Evolutionary conservation across 2,113 vertebrate species (phyloP), one percentile per base, ranked within the genome.

Genomic region (Neomonachus schauinslandi): DNA sequence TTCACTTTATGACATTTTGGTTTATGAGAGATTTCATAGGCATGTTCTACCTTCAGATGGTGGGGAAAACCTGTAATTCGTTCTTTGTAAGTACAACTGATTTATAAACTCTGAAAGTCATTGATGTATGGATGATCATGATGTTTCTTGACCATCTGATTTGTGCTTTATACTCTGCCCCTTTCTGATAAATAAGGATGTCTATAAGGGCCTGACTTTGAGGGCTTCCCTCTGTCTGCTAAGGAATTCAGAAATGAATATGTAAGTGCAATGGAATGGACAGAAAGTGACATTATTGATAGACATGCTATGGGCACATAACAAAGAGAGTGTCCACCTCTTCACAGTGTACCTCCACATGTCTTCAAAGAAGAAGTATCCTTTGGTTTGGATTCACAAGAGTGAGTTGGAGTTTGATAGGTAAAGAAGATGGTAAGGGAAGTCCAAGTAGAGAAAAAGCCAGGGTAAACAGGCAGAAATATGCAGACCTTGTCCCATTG

Each of bases 111-210:
- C 36, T 31, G 19, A 3, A 31, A 26, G 53, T 53, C 42, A n/a
- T 33, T 95, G 85, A 95, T 77, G 86, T 91, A 57, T 82, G 24
- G 92, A n/a, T 59, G 18, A 53, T 53, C 42, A 39, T 53, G 19
- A 84, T 55, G n/a, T 46, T 90, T 57, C 49, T 86, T 82, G 63
- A 84, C 71, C 83, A 95, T 87, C 80, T 94, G 84, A 39, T 94
- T 79, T 71, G 5, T 74, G 33, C 14, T 85, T 87, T 82, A 93
- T 13, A 33, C n/a, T 33, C 55, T 88, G 39, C 57, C 87, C 33
- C 87, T 88, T 76, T 93, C 76, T 53, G 51, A 69, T 95, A 67
- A 96, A 94, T 91, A 61, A 85, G 87, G 59, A 69, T 42, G 69
- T 80, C 49, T 89, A 39, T 49, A 65, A 97, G 46, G 33, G 36